Evolutionary conservation across 2,797 vertebrate species (phyloP), one percentile per base, ranked within the genome.

Genomic region (Falco rusticolus): DNA sequence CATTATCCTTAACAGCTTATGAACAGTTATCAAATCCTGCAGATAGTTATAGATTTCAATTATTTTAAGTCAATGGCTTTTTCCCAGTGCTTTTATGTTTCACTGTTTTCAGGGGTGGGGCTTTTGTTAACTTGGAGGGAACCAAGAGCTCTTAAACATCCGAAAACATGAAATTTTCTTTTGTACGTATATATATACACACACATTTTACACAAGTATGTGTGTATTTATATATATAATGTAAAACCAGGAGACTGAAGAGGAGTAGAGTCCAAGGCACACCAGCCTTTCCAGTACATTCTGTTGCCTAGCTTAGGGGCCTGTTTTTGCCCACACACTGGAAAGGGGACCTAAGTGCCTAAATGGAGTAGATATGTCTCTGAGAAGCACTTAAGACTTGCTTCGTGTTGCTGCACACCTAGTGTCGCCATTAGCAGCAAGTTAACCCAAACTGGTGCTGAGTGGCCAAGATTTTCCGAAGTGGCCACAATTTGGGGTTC

Each of bases 241-340:
- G 10, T 76, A 45, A 69, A 92, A 56, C 7, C 12, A 28, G n/a
- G 31, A 79, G 19, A 12, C 2, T 14, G 43, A 50, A 54, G 37
- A 72, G 28, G 20, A 66, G 8, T 47, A 43, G 37, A 59, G 34
- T 47, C 33, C 2, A 5, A 72, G 63, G 34, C 43, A 59, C 54
- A 59, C 13, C 5, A 12, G 2, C 60, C 31, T 69, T 43, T 78
- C 39, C 56, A 65, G 56, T 59, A 22, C 5, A 3, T 85, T 83
- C 43, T 65, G 3, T 69, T 79, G 66, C 8, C 41, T 61, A 56
- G 2, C 7, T 89, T 79, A 41, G 33, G 13, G 45, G 14, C 45
- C 37, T 61, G 0, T 5, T 56, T 70, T 20, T 50, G n/a, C 7
- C 5, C 34, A 18, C 7, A 26, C 13, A 3, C 31, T 59, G 75